Base-by-base conservation (phyloP, 1,140 invertebrate genomes). In the Propsilocerus akamusi region DNA sequence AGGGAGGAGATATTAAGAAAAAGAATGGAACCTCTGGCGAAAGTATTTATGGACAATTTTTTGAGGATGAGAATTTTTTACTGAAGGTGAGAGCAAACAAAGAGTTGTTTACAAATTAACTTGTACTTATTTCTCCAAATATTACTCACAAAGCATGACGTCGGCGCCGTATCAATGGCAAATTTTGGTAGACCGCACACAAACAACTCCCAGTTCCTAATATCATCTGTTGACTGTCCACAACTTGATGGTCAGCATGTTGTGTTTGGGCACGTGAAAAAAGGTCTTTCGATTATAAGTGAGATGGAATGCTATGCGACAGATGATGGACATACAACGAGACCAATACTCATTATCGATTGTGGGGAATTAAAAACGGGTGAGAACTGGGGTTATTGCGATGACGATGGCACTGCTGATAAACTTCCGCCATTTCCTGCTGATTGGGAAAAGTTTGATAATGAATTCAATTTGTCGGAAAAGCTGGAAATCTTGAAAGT, bases 171-270 rank as follows among this genome's bases (percentile, higher is more conserved):
- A 2, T 90, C 88, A 53, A 94, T 95, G 88, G 87, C 86, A 1
- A 97, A 96, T 66, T 74, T 78, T 56, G 91, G 91, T 5, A 63
- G 62, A 12, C 79, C 79, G 3, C 75, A 96, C 62, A 85, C 84
- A 32, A 97, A 96, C 60, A 87, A 82, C 49, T 94, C 88, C 6
- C 93, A 98, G 67, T 97, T 98, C 69, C 93, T 95, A 58, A 87
- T 98, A 20, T 92, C 90, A 3, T 76, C 83, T 11, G 83, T 78
- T 0, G 75, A 82, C 5, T 88, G 86, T 56, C 70, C 78, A 24
- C 92, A 96, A 57, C 68, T 97, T 23, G 86, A 97, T 66, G 81
- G 80, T 10, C 83, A 75, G 25, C 92, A 97, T 68, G 86, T 95
- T 2, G 88, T 90, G 24, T 93, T 97, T 67, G 94, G 93, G 1